Conservation (phyloP, 2,888 invertebrate genomes). For the Philonicus albiceps region DNA sequence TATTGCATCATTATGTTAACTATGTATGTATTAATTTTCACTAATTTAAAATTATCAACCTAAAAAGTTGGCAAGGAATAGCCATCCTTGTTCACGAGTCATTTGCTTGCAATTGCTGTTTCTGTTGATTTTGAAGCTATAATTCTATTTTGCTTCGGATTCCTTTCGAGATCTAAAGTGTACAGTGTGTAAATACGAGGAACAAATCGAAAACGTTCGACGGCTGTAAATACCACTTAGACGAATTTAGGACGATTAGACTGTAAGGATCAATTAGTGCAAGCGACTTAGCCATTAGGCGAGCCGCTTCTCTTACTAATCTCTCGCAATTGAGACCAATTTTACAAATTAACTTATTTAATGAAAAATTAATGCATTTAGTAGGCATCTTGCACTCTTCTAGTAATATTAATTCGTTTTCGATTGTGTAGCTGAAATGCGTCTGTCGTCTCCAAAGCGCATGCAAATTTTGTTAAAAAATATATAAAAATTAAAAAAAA, state of each 20-base stretch:
- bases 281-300: not conserved
- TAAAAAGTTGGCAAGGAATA: not conserved
- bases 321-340: not conserved
- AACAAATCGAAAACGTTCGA: not conserved
- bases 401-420: not conserved
- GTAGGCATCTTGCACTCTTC: not conserved
- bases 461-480: not conserved
- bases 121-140: not conserved
- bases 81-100: not conserved
- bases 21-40: not conserved
- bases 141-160: not conserved
- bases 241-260: constrained; percentile 11
- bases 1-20: not conserved
- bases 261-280: not conserved
- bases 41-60: not conserved
- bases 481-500: not conserved
- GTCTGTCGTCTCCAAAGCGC: not conserved
- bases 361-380: not conserved
- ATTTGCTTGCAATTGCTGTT: not conserved
- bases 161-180: not conserved
- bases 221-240: constrained; percentile 18
- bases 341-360: not conserved
- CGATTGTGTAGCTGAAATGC: not conserved
- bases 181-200: not conserved
- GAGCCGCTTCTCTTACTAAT: not conserved